Evolutionary conservation across 2,888 invertebrate genomes (phyloP).

Genomic region (Callyntrura guangdongensis): DNA sequence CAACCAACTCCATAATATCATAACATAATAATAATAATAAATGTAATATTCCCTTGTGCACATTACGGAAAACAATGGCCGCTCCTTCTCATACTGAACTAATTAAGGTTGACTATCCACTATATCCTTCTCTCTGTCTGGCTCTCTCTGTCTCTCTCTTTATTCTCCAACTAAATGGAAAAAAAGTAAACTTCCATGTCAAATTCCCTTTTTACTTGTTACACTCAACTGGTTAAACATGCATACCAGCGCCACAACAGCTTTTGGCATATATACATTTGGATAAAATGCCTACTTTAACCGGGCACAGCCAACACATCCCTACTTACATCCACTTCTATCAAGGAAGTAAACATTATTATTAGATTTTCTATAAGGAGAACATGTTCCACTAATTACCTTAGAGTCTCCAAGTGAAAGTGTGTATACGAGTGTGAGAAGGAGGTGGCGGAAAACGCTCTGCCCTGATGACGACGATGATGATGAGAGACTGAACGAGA

Average conservation of each 20-base stretch:
- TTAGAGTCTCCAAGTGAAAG: conserved; percentile 27
- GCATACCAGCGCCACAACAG: background rate
- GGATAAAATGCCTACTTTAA: background rate
- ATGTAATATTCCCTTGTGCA: conserved; percentile 61
- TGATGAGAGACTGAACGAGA: too few species aligned
- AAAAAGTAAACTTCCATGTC: conserved; percentile 56
- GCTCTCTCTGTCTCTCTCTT: conserved; percentile 16
- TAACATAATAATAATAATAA: conserved; percentile 45
- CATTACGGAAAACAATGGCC: conserved; percentile 57
- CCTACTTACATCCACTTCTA: background rate
- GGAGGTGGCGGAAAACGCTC: too few species aligned
- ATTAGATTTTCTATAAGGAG: conserved; percentile 58
- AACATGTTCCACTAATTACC: conserved; percentile 72
- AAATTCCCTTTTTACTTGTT: conserved; percentile 51
- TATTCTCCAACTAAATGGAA: conserved; percentile 25
- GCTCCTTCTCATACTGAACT: conserved; percentile 45
- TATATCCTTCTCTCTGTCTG: background rate
- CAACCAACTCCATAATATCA: conserved; percentile 11
- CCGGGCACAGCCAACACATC: background rate
- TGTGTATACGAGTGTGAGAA: background rate
- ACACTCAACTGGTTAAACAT: conserved; percentile 57
- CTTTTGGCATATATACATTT: too few species aligned
- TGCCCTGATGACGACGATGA: too few species aligned
- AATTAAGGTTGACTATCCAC: conserved; percentile 51
- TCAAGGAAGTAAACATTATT: conserved; percentile 51